Evolutionary conservation across 1,140 invertebrate species (phyloP), one percentile per base, ranked within the genome.

Genomic region (Drosophila bocqueti): DNA sequence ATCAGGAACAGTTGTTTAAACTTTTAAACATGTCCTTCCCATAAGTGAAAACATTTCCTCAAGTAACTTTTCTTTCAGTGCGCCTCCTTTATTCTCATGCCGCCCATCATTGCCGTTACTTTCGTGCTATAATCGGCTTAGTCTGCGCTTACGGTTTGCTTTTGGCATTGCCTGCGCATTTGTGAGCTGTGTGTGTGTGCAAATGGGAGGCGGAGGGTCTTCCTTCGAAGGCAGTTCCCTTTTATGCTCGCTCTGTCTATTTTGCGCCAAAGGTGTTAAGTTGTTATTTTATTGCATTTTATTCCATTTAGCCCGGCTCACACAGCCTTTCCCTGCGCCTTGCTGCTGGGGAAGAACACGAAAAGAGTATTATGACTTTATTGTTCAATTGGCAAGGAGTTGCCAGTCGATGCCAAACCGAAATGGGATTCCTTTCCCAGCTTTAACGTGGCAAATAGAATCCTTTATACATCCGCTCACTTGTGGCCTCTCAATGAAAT

Each of bases 91-190:
- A 31, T 47, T 34, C 43, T 38, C 38, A 11, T 16, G 24, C 42
- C 69, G 11, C 60, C 65, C 64, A 84, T 64, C 67, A 72, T 71
- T 85, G 76, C 52, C 79, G 75, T 85, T 84, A 84, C 78, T 78
- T 90, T 89, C 85, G 65, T 78, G 81, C 79, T 90, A 84, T 89
- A 89, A 89, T 89, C 84, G 84, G 84, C 85, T 89, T 89, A 89
- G 84, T 90, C 85, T 89, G 80, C 78, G 84, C 81, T 89, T 87
- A 84, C 81, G 84, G 85, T 89, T 87, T 87, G 84, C 84, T 89
- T 87, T 89, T 87, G 81, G 81, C 81, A 87, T 87, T 87, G 84
- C 83, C 83, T 80, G 83, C 79, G 83, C 75, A 82, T 86, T 87
- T 86, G 62, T 26, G 24, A 49, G 46, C 46, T 26, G 24, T 79